Conservation (phyloP, 2,797 vertebrate genomes). For the Onychomys arenicola region DNA sequence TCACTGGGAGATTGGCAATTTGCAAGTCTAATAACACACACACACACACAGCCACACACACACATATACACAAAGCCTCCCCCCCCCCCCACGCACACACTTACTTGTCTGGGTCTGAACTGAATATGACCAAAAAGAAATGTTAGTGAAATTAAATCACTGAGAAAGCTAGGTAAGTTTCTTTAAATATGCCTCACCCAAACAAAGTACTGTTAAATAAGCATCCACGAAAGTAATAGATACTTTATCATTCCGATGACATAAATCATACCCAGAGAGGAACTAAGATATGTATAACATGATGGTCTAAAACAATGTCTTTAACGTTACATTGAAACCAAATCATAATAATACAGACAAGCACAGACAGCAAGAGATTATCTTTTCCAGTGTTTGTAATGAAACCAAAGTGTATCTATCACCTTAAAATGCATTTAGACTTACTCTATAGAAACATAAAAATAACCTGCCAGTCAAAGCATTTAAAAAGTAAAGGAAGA, state of each 20-base stretch:
- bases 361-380: background rate
- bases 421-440: background rate
- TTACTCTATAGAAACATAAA: background rate
- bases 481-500: conserved; percentile 35
- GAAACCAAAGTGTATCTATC: background rate
- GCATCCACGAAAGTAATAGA: background rate
- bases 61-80: too few species aligned
- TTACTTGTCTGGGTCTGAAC: conserved; percentile 74
- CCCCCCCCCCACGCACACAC: background rate
- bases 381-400: background rate
- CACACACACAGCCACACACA: background rate
- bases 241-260: conserved; percentile 19
- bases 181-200: conserved; percentile 51
- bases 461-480: conserved; percentile 10
- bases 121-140: conserved; percentile 72
- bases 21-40: conserved; percentile 81
- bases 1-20: conserved; percentile 83
- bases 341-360: conserved; percentile 15
- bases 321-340: conserved; percentile 5
- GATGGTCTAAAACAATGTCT: background rate
- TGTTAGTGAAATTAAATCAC: conserved; percentile 77
- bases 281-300: background rate
- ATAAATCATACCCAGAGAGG: background rate
- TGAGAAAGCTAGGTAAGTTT: conserved; percentile 69
- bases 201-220: conserved; percentile 17